Conservation (phyloP, 2,113 vertebrate genomes). For the Irena cyanogastra region DNA sequence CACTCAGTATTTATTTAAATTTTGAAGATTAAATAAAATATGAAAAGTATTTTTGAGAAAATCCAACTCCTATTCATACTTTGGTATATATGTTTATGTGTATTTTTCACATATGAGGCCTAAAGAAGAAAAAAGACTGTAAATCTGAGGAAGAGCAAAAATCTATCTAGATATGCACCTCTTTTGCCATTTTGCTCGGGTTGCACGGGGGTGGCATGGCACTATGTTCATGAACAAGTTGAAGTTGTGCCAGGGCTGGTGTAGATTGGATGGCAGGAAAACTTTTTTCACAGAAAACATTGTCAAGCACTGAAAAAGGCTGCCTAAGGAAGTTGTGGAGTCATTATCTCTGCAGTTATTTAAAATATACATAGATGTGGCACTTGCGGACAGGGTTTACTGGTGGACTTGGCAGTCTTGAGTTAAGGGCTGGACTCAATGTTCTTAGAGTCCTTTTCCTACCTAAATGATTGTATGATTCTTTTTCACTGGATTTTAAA, state of each 20-base stretch:
- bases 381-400: neutral
- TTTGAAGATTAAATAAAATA: neutral
- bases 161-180: neutral
- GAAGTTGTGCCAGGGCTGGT: neutral
- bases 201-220: neutral
- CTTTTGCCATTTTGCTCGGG: neutral
- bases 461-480: neutral
- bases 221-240: neutral
- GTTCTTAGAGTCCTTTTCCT: neutral
- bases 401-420: neutral
- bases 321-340: neutral
- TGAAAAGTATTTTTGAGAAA: neutral
- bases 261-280: neutral
- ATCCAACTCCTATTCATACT: neutral
- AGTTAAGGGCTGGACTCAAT: neutral
- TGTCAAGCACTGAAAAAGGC: neutral
- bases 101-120: neutral
- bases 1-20: neutral
- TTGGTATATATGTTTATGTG: neutral
- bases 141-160: neutral
- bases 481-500: neutral
- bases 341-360: neutral
- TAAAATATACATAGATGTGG: neutral
- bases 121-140: neutral
- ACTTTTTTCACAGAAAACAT: neutral